phyloP scores from a whole-genome alignment of 2,113 vertebrate genomes.

The Oncorhynchus keta region DNA sequence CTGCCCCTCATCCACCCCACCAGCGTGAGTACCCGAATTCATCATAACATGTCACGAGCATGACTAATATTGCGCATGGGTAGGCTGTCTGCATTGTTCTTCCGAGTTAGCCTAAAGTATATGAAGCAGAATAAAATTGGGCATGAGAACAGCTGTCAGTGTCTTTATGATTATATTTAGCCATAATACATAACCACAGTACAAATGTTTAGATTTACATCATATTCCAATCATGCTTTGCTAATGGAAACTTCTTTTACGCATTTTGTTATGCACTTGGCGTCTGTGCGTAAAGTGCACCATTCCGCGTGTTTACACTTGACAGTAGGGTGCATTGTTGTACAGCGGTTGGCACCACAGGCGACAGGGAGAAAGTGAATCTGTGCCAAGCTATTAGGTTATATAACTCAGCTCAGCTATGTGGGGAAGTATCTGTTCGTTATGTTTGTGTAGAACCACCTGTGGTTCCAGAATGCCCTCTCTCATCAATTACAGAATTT shows the following conservation, averaged over 20 bases:
- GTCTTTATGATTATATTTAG: too few relatives aligned
- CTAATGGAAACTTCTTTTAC: neutral
- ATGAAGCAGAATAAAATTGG: too few relatives aligned
- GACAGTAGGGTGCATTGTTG: slow-evolving; percentile 24
- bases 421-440: slow-evolving; percentile 41
- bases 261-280: neutral
- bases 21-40: slow-evolving; percentile 82
- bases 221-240: too few relatives aligned
- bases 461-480: slow-evolving; percentile 24
- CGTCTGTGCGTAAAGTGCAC: slow-evolving; percentile 6
- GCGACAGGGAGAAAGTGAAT: slow-evolving; percentile 33
- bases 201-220: too few relatives aligned
- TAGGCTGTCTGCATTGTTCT: too few relatives aligned
- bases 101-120: too few relatives aligned
- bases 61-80: neutral
- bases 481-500: slow-evolving; percentile 62
- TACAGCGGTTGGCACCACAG: slow-evolving; percentile 36
- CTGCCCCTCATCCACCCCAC: slow-evolving; percentile 87
- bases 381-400: slow-evolving; percentile 58
- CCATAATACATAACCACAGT: too few relatives aligned
- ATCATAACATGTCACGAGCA: neutral
- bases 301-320: too few relatives aligned
- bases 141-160: too few relatives aligned
- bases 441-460: slow-evolving; percentile 46
- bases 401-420: slow-evolving; percentile 49